A percentile compares a stretch with the other conserved stretches of the same genome.
phyloP scores from a whole-genome alignment of 2,888 invertebrate species.

The Rhabditoides inermis region DNA sequence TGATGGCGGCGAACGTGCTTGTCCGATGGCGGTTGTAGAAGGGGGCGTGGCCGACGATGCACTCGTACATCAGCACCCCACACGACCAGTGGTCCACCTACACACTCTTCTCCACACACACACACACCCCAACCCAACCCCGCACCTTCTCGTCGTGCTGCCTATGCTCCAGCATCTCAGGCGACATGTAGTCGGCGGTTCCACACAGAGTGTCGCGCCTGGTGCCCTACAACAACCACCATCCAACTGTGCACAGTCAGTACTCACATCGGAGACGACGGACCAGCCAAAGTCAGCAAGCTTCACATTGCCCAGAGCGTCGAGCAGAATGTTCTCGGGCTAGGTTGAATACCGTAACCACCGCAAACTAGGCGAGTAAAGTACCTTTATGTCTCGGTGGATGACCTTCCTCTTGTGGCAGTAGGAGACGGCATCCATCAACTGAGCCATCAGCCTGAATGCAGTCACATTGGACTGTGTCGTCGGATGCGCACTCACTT shows the following conservation, averaged over 20 bases:
- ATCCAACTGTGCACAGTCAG: too few species aligned
- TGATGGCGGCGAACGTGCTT: too few species aligned
- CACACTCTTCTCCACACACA: too few species aligned
- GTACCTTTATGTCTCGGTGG: slow-evolving; percentile 52
- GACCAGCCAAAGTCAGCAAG: slow-evolving; percentile 53
- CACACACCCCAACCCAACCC: too few species aligned
- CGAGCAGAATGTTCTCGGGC: slow-evolving; percentile 52
- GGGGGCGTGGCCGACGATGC: too few species aligned
- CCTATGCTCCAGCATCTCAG: slow-evolving; percentile 71
- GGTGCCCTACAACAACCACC: too few species aligned
- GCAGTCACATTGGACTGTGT: background rate
- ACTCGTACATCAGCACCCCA: too few species aligned
- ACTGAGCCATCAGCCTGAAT: slow-evolving; percentile 40
- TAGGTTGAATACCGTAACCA: too few species aligned
- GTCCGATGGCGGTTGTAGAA: too few species aligned
- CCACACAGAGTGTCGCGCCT: slow-evolving; percentile 48
- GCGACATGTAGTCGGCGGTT: slow-evolving; percentile 49
- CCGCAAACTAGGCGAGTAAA: too few species aligned
- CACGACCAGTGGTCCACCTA: too few species aligned
- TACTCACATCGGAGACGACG: slow-evolving; percentile 45
- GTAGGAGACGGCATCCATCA: slow-evolving; percentile 49
- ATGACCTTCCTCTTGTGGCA: slow-evolving; percentile 49
- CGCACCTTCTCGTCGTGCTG: slow-evolving; percentile 58
- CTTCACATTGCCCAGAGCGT: slow-evolving; percentile 43
- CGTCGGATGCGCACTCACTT: too few species aligned